Conservation (phyloP, 2,113 vertebrate genomes). For the western clawed frog (Xenopus tropicalis) region UCB_Xtro_10.0 CM004451.2:62607501-62608000, state of each 20-base stretch:
- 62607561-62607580: slow-evolving; percentile 56
- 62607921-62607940: background rate
- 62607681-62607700: slow-evolving; percentile 45
- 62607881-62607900: background rate
- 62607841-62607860: background rate
- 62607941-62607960: background rate
- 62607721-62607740: slow-evolving; percentile 40
- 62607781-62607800: slow-evolving; percentile 52
- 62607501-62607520: slow-evolving; percentile 62
- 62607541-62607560: slow-evolving; percentile 57
- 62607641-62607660: slow-evolving; percentile 15
- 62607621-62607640: slow-evolving; percentile 42
- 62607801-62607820: slow-evolving; percentile 56
- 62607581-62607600: slow-evolving; percentile 47
- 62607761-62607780: slow-evolving; percentile 51
- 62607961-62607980: background rate
- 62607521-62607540: slow-evolving; percentile 57
- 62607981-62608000: no score
- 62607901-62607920: background rate
- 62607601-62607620: slow-evolving; percentile 47
- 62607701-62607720: slow-evolving; percentile 36
- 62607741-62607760: slow-evolving; percentile 26
- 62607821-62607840: slow-evolving; percentile 46
- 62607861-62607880: background rate
- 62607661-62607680: slow-evolving; percentile 50